A percentile compares a stretch with the other conserved stretches of the same genome.
These are phyloP conservation scores for Folsomia manolachei DNA, from an alignment of 2,888 invertebrate species.

Conservation along the genomic window DNA sequence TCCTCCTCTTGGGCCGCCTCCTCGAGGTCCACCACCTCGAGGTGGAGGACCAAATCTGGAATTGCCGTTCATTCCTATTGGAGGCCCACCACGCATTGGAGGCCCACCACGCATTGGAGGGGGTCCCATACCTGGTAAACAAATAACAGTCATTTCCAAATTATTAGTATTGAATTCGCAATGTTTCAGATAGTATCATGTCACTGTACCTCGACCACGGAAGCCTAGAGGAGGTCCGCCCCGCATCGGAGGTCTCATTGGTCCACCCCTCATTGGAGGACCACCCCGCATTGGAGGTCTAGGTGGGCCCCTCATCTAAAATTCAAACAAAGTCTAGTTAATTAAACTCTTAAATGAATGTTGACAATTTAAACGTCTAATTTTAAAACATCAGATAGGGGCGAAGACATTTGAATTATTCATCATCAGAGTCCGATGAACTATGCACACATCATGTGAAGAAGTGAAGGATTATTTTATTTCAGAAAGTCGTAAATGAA, in stretches of 20 bases:
- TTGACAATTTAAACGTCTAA: no score
- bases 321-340: background rate
- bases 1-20: slow-evolving; percentile 24
- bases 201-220: background rate
- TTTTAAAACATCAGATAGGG: slow-evolving; percentile 9
- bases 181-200: background rate
- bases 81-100: background rate
- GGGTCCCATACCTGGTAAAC: slow-evolving; percentile 12
- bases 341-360: no score
- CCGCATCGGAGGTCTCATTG: slow-evolving; percentile 32
- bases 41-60: slow-evolving; percentile 5
- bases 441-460: slow-evolving; percentile 10
- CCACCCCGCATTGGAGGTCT: slow-evolving; percentile 35
- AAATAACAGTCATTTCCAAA: background rate
- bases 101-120: slow-evolving; percentile 5
- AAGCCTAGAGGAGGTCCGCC: slow-evolving; percentile 31
- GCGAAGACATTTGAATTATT: slow-evolving; percentile 14
- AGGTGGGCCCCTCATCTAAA: slow-evolving; percentile 13
- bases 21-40: slow-evolving; percentile 34
- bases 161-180: background rate
- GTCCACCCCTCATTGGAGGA: slow-evolving; percentile 32
- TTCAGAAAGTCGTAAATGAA: background rate
- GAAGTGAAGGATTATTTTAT: no score
- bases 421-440: slow-evolving; percentile 13
- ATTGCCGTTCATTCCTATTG: background rate